These are phyloP conservation scores for Spermophilus dauricus DNA, from an alignment of 2,113 vertebrate genomes.

Conservation along the genomic window DNA sequence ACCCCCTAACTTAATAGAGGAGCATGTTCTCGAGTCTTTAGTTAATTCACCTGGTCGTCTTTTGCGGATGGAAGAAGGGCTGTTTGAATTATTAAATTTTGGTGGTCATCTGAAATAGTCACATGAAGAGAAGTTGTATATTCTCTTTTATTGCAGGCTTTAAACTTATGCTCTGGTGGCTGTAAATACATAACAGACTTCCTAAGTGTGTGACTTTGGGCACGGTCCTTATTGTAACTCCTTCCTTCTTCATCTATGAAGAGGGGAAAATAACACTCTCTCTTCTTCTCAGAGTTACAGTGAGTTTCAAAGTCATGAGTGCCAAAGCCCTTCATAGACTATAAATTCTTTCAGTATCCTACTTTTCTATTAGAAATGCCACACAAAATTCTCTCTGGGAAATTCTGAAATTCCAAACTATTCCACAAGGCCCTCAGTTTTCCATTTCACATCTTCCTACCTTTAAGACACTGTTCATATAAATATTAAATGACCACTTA, in stretches of 20 bases:
- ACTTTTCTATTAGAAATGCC: background rate
- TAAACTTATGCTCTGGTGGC: background rate
- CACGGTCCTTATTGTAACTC: background rate
- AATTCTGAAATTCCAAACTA: background rate
- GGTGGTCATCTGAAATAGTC: background rate
- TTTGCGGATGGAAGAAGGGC: background rate
- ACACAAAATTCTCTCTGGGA: background rate
- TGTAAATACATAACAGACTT: background rate
- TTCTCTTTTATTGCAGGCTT: slow-evolving; percentile 1
- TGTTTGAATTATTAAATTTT: slow-evolving; percentile 1
- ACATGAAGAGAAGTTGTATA: background rate
- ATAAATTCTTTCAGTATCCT: background rate
- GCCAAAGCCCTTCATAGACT: background rate
- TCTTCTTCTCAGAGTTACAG: background rate
- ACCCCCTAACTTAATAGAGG: background rate
- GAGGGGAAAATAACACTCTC: background rate
- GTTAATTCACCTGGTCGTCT: background rate
- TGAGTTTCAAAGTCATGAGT: background rate
- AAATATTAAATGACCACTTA: background rate
- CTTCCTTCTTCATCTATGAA: background rate
- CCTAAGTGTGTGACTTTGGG: background rate
- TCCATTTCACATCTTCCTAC: background rate
- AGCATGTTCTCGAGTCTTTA: background rate
- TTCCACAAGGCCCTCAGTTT: background rate
- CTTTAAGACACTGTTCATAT: slow-evolving; percentile 28